Percentiles rank a stretch among this genome's conserved stretches.
Conservation (phyloP, 2,797 vertebrate species). For the Delichon dasypus region DNA sequence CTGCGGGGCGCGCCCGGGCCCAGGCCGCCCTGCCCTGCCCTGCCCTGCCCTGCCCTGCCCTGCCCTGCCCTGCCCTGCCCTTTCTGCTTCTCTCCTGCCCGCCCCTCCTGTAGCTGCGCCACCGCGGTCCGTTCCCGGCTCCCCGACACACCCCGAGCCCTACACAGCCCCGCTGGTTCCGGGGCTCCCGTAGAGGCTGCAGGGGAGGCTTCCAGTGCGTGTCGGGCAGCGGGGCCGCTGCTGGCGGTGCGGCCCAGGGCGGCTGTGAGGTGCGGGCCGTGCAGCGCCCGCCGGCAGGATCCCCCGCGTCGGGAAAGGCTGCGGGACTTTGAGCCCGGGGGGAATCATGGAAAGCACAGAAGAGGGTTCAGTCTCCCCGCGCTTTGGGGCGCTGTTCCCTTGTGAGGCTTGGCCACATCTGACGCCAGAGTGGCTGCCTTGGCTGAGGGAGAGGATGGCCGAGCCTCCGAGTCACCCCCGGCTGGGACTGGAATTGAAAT, state of each 20-base stretch:
- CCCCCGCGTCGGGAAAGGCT: fast-evolving
- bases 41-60: neutral
- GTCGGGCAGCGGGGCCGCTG: fast-evolving
- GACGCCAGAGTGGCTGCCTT: fast-evolving
- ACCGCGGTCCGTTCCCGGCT: too few species aligned
- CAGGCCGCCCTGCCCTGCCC: too few species aligned
- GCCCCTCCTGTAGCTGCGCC: neutral
- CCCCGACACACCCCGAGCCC: fast-evolving
- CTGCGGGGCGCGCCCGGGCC: fast-evolving
- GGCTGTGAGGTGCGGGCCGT: neutral
- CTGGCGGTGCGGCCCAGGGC: neutral
- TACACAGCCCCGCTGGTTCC: fast-evolving
- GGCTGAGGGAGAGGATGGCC: neutral
- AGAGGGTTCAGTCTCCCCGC: too few species aligned
- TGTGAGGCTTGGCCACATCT: too few species aligned
- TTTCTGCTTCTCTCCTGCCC: too few species aligned
- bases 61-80: too few species aligned
- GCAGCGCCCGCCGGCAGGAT: neutral
- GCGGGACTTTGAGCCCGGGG: fast-evolving
- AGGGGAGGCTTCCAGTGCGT: fast-evolving
- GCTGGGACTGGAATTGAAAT: neutral
- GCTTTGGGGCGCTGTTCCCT: fast-evolving
- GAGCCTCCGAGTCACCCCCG: fast-evolving
- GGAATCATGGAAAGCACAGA: fast-evolving
- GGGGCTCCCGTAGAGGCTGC: fast-evolving